These are phyloP conservation scores for Hydrozoanthus gracilis DNA, from an alignment of 92 coral and sea anemone genomes.

Conservation along the genomic window DNA sequence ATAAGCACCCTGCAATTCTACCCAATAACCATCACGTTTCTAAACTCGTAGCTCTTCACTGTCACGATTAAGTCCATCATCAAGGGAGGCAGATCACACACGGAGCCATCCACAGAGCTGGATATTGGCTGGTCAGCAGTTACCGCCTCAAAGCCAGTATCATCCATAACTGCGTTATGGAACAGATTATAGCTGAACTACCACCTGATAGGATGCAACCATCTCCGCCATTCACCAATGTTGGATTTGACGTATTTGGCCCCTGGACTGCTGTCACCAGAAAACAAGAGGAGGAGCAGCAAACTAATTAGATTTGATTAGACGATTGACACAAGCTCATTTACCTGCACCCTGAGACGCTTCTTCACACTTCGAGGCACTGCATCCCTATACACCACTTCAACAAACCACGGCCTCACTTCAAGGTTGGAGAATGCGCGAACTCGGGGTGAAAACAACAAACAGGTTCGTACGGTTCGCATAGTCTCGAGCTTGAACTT, in stretches of 20 bases:
- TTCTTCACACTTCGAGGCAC: too few relatives aligned
- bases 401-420: not conserved
- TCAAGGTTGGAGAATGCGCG: too few relatives aligned
- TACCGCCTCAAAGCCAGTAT: slow-evolving; percentile 16
- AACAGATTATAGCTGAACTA: slow-evolving; percentile 49
- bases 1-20: slow-evolving; percentile 44
- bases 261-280: slow-evolving; percentile 37
- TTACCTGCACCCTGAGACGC: slow-evolving; percentile 48
- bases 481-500: slow-evolving; percentile 11
- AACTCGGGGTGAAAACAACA: too few relatives aligned
- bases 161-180: slow-evolving; percentile 28
- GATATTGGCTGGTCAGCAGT: slow-evolving; percentile 41
- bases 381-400: not conserved
- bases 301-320: not conserved
- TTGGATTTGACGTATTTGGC: slow-evolving; percentile 34
- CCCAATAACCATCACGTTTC: slow-evolving; percentile 35
- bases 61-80: slow-evolving; percentile 52
- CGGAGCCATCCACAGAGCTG: slow-evolving; percentile 46
- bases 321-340: too few relatives aligned
- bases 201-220: slow-evolving; percentile 41
- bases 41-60: slow-evolving; percentile 39
- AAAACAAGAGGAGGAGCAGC: slow-evolving; percentile 31
- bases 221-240: slow-evolving; percentile 50
- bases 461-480: not conserved
- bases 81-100: slow-evolving; percentile 60